These are phyloP conservation scores for Tetragnatha montana DNA, from an alignment of 2,888 invertebrate species.

Conservation along the genomic window DNA sequence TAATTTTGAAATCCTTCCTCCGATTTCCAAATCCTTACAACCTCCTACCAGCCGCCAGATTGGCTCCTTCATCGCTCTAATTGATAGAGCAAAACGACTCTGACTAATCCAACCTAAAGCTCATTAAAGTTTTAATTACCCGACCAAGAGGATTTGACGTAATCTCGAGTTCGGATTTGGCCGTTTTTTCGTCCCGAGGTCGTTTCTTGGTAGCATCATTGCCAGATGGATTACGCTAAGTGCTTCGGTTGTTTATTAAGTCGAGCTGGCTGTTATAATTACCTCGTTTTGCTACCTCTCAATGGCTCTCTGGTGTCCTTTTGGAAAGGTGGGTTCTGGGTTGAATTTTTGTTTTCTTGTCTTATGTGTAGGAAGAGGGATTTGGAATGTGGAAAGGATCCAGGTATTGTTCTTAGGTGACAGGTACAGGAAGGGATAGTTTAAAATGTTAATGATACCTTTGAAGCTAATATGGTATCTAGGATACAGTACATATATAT, in stretches of 20 bases:
- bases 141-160: constrained; percentile 61
- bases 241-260: constrained; percentile 61
- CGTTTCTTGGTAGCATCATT: constrained; percentile 4
- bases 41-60: constrained; percentile 47
- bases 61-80: constrained; percentile 68
- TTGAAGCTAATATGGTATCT: too few species aligned
- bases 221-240: constrained; percentile 54
- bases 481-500: too few species aligned
- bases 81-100: constrained; percentile 64
- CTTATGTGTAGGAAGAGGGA: neutral
- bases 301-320: constrained; percentile 44
- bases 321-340: constrained; percentile 1
- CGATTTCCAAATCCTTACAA: constrained; percentile 62
- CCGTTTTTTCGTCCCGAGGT: constrained; percentile 4
- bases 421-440: neutral
- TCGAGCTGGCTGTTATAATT: constrained; percentile 40
- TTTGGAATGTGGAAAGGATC: constrained; percentile 13
- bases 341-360: constrained; percentile 36
- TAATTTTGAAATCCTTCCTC: constrained; percentile 63
- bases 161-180: constrained; percentile 50
- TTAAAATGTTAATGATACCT: neutral
- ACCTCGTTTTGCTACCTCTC: constrained; percentile 28
- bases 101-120: constrained; percentile 64
- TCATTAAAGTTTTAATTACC: constrained; percentile 70
- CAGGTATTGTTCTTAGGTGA: neutral